Conservation (phyloP, 2,888 invertebrate genomes). For the Coelinius sp. region DNA sequence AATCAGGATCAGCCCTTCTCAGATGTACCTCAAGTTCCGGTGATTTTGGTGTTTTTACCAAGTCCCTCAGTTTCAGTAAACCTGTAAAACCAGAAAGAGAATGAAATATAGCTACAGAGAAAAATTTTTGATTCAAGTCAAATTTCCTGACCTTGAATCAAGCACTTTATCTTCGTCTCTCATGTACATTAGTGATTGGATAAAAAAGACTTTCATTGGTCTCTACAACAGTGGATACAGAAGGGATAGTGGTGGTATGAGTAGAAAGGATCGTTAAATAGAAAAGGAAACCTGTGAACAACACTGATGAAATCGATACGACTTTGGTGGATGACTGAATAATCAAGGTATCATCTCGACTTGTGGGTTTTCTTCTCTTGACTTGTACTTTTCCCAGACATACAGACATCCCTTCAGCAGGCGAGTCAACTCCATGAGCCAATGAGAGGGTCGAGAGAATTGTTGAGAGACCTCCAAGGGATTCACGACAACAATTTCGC, state of each 20-base stretch:
- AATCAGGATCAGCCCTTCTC: slow-evolving; percentile 77
- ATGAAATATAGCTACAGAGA: too few species aligned
- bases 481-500: slow-evolving; percentile 2
- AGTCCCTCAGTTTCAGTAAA: slow-evolving; percentile 79
- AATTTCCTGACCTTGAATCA: too few species aligned
- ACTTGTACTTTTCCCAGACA: slow-evolving; percentile 44
- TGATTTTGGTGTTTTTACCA: slow-evolving; percentile 77
- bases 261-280: slow-evolving; percentile 48
- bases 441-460: not conserved
- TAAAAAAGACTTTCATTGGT: slow-evolving; percentile 31
- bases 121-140: too few species aligned
- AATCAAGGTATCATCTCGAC: slow-evolving; percentile 70
- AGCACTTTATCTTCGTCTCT: not conserved
- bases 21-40: slow-evolving; percentile 79
- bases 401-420: not conserved
- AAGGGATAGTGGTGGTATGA: not conserved
- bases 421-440: not conserved
- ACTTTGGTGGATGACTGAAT: slow-evolving; percentile 61
- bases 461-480: not conserved
- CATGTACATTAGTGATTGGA: not conserved
- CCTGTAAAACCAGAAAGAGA: slow-evolving; percentile 64
- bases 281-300: slow-evolving; percentile 67
- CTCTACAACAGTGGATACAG: not conserved
- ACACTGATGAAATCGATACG: slow-evolving; percentile 69
- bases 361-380: slow-evolving; percentile 65